These are phyloP conservation scores for Pseudochaenichthys georgianus DNA, from an alignment of 2,797 vertebrate genomes.

Conservation along the genomic window DNA sequence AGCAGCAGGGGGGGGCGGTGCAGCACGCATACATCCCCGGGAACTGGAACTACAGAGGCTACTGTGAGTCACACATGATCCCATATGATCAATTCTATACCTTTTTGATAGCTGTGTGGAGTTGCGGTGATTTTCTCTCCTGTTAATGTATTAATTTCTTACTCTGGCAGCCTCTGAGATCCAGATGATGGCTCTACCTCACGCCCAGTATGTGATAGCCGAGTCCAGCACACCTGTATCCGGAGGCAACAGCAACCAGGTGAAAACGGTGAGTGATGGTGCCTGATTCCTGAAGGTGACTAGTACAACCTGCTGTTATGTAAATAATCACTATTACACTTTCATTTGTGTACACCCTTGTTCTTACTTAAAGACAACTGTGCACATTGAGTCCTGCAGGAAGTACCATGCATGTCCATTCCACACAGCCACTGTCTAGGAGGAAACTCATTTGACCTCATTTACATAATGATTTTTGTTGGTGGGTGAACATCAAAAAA, in stretches of 20 bases:
- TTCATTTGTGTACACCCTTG: too few species aligned
- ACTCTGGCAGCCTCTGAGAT: conserved; percentile 92
- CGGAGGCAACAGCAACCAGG: conserved; percentile 89
- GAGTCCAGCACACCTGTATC: conserved; percentile 91
- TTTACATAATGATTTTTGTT: too few species aligned
- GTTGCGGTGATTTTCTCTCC: background rate
- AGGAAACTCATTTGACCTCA: too few species aligned
- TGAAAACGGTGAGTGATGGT: conserved; percentile 89
- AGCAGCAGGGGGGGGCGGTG: conserved; percentile 82
- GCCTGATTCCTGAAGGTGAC: background rate
- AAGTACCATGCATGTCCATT: too few species aligned
- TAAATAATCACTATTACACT: background rate
- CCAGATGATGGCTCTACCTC: conserved; percentile 98
- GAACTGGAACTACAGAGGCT: conserved; percentile 95
- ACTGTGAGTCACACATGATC: conserved; percentile 86
- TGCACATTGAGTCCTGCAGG: too few species aligned
- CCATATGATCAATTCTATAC: background rate
- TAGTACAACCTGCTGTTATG: background rate
- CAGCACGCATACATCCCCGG: conserved; percentile 95
- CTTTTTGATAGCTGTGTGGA: background rate
- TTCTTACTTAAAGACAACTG: too few species aligned
- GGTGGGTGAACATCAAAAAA: too few species aligned
- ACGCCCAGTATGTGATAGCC: conserved; percentile 95
- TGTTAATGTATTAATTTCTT: conserved; percentile 4
- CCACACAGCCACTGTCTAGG: too few species aligned